phyloP scores from a whole-genome alignment of 35 echinoderm and acorn worm species.

The Eucidaris tribuloides region DNA sequence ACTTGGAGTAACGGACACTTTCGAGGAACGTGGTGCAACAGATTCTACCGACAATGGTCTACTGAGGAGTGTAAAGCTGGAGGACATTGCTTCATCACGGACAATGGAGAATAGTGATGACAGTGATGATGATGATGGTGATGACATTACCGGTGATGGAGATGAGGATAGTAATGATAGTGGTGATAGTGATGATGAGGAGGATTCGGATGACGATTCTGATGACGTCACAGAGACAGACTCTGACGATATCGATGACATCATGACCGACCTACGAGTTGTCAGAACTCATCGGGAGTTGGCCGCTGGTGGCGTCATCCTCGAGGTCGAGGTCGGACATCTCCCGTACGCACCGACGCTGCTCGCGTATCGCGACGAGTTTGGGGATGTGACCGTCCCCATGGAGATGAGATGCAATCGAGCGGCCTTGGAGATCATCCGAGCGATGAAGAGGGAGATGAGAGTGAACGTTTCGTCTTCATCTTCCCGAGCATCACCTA shows the following conservation, averaged over 20 bases:
- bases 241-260: background rate
- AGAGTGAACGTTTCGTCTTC: too few species aligned
- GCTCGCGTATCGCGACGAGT: background rate
- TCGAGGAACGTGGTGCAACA: too few species aligned
- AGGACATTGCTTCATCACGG: too few species aligned
- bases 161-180: too few species aligned
- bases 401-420: conserved; percentile 18
- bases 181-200: background rate
- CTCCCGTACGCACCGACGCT: background rate
- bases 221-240: background rate
- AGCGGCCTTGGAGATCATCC: background rate
- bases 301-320: background rate
- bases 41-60: too few species aligned
- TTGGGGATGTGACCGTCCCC: background rate
- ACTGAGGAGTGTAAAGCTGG: too few species aligned
- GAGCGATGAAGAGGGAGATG: background rate
- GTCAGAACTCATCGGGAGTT: background rate
- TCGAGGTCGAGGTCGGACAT: background rate
- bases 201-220: background rate
- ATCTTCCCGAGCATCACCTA: too few species aligned
- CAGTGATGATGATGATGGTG: too few species aligned
- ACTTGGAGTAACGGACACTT: too few species aligned
- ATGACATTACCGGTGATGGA: too few species aligned
- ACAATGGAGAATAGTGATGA: too few species aligned
- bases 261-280: background rate